A percentile compares a stretch with the other conserved stretches of the same genome.
These are phyloP conservation scores for Acleris sparsana DNA, from an alignment of 2,888 invertebrate genomes.

Conservation along the genomic window DNA sequence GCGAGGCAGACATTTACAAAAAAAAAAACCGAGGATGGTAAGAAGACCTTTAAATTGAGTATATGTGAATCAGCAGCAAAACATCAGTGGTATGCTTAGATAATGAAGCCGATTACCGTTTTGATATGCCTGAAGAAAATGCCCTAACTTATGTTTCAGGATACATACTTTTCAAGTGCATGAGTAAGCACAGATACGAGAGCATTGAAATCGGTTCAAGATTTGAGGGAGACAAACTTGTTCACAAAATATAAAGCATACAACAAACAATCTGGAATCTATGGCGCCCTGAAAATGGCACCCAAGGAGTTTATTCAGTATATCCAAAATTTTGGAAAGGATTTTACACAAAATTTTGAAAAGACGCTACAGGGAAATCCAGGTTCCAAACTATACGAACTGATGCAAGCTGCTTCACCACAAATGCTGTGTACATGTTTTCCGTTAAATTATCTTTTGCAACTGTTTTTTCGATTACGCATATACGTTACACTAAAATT, in stretches of 20 bases:
- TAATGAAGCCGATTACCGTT: slow-evolving; percentile 30
- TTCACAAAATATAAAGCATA: slow-evolving; percentile 6
- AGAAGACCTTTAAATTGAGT: neutral
- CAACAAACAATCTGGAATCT: slow-evolving; percentile 21
- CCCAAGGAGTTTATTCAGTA: slow-evolving; percentile 24
- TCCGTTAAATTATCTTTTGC: slow-evolving; percentile 3
- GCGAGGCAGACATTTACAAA: slow-evolving; percentile 28
- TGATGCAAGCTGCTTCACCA: neutral
- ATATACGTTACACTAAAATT: slow-evolving; percentile 14
- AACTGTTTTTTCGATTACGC: slow-evolving; percentile 30
- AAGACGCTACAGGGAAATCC: slow-evolving; percentile 10
- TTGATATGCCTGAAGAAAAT: slow-evolving; percentile 36
- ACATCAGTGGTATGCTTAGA: slow-evolving; percentile 1
- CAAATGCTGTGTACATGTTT: slow-evolving; percentile 30
- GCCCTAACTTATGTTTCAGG: slow-evolving; percentile 32
- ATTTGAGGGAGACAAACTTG: slow-evolving; percentile 2
- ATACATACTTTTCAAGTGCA: slow-evolving; percentile 35
- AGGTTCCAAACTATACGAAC: neutral
- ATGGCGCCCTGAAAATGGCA: slow-evolving; percentile 22
- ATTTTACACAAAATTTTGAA: slow-evolving; percentile 21
- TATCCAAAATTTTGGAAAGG: slow-evolving; percentile 13
- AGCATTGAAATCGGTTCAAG: slow-evolving; percentile 1
- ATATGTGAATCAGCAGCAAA: neutral
- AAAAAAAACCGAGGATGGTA: slow-evolving; percentile 30
- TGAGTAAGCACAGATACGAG: slow-evolving; percentile 8